phyloP scores from a whole-genome alignment of 2,797 vertebrate genomes.

The Anas acuta region DNA sequence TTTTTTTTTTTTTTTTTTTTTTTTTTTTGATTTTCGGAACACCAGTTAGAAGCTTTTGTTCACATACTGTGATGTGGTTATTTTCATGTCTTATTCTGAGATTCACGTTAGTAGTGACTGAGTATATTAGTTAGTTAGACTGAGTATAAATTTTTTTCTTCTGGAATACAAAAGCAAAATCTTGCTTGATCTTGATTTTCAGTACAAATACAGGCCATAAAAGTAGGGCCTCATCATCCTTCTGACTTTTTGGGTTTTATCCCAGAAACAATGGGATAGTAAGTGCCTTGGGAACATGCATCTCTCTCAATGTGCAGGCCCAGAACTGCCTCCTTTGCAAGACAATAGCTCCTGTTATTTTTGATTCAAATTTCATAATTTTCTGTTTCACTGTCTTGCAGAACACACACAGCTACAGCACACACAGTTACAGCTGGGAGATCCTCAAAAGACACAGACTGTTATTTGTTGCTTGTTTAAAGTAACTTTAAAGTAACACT shows the following conservation, averaged over 20 bases:
- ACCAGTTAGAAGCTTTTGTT: not conserved
- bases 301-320: not conserved
- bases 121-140: no score
- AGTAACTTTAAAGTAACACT: not conserved
- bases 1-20: not conserved
- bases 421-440: not conserved
- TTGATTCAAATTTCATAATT: not conserved
- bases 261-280: not conserved
- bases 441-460: accelerated
- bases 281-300: accelerated
- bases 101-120: not conserved
- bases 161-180: no score
- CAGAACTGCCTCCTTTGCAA: not conserved
- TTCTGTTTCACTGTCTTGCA: not conserved
- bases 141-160: not conserved
- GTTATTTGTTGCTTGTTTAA: not conserved
- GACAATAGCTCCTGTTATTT: not conserved
- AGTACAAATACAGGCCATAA: no score
- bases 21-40: not conserved
- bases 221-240: no score
- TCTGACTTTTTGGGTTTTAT: not conserved
- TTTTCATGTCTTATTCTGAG: not conserved
- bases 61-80: not conserved
- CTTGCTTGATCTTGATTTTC: no score
- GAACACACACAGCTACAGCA: not conserved